These are phyloP conservation scores for Meiosimyza decipiens DNA, from an alignment of 2,888 invertebrate species.

Conservation along the genomic window DNA sequence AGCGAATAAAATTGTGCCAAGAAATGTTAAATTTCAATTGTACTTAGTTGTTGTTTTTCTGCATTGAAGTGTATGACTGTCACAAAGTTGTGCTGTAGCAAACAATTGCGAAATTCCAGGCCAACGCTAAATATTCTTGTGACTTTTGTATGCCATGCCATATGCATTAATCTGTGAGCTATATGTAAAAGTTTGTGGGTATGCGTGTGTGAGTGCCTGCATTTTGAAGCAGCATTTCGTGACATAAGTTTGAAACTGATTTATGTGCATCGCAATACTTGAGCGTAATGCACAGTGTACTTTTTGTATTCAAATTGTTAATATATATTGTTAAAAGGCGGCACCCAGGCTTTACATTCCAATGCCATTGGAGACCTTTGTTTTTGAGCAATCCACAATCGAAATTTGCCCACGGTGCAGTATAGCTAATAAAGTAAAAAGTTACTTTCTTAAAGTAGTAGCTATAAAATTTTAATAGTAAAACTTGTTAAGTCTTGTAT, in stretches of 20 bases:
- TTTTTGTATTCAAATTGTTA: neutral
- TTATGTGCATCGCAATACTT: neutral
- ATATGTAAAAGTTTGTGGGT: neutral
- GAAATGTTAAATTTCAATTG: conserved; percentile 18
- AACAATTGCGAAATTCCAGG: conserved; percentile 13
- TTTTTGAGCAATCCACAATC: too few relatives aligned
- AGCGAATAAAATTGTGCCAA: neutral
- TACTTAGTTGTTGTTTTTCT: neutral
- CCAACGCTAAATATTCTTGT: conserved; percentile 2
- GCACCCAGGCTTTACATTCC: too few relatives aligned
- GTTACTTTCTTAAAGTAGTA: too few relatives aligned
- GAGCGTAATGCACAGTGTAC: neutral
- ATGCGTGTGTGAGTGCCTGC: neutral
- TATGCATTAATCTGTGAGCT: neutral
- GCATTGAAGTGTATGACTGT: neutral
- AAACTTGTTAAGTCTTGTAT: too few relatives aligned
- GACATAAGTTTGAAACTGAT: conserved; percentile 13
- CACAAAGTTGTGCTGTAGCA: too few relatives aligned
- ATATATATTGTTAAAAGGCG: neutral
- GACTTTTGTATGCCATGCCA: neutral
- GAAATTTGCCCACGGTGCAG: too few relatives aligned
- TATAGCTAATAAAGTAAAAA: too few relatives aligned
- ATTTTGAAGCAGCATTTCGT: conserved; percentile 4
- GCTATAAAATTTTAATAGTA: too few relatives aligned
- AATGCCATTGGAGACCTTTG: too few relatives aligned